Base-by-base conservation (phyloP, 92 coral and sea anemone genomes). In the Epizoanthus stellaris region DNA sequence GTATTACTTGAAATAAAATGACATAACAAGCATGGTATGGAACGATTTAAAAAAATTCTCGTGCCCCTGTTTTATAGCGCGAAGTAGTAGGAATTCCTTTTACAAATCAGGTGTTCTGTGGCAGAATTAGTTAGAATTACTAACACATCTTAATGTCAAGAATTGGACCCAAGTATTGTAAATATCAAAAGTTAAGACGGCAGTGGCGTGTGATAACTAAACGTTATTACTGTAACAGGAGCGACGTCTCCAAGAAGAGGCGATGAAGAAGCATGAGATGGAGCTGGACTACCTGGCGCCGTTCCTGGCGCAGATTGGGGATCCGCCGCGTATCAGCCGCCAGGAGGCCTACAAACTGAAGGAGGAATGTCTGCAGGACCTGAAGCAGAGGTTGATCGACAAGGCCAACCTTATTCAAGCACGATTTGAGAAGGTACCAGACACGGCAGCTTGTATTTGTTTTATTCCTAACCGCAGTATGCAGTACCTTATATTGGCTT, bases 271-370 rank as follows among this genome's bases (percentile, higher is more conserved):
- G 66, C 99, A 97, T 64, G 99, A 97, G 82, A 84, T 92, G 49
- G 99, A 97, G 80, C 85, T 97, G 74, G 99, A 97, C 75, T 97
- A 97, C 81, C 85, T 97, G 62, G 99, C 99, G 7, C 99, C 99
- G 63, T 97, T 97, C 85, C 90, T 97, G 89, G 99, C 99, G 3
- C 99, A 97, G 85, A 97, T 97, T 84, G 99, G 99, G 42, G 99
- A 97, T 76, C 99, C 99, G 6, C 90, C 97, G 3, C 91, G 88
- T 20, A 90, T 97, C 75, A 97, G 92, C 66, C 86, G 83, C 69
- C 89, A 90, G 21, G 95, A 97, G 68, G 99, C 99, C 8, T 97
- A 82, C 86, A 97, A 97, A 77, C 89, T 97, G 67, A 97, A 97
- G 80, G 99, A 97, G 72, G 99, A 97, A 87, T 97, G 99, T 80